Conservation (phyloP, 1,140 invertebrate genomes). For the Dryas iulia region DNA sequence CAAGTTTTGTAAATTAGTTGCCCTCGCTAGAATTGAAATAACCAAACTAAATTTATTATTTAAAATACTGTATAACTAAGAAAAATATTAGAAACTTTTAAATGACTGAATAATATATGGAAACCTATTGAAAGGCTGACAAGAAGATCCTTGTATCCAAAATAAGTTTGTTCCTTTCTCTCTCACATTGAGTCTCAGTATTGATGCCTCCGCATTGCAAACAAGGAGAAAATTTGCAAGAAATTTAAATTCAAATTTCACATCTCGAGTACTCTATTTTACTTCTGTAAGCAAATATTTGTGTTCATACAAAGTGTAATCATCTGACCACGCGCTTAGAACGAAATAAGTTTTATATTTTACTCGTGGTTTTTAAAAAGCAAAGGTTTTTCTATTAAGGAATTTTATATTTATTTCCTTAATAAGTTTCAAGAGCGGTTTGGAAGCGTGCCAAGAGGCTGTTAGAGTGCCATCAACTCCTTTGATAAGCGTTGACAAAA, state of each 20-base stretch:
- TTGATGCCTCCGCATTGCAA: not conserved
- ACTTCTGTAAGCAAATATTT: not conserved
- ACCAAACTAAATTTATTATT: too few species aligned
- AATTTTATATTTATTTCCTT: conserved; percentile 1
- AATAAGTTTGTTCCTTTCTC: not conserved
- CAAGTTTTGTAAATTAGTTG: too few species aligned
- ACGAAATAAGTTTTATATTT: too few species aligned
- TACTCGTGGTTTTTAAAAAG: not conserved
- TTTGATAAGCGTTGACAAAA: not conserved
- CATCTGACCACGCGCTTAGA: not conserved
- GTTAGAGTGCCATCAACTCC: conserved; percentile 1
- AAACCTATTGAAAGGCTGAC: too few species aligned
- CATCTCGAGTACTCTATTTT: not conserved
- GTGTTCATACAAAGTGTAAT: not conserved
- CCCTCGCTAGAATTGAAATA: too few species aligned
- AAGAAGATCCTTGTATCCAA: too few species aligned
- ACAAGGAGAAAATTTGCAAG: not conserved
- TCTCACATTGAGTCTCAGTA: not conserved
- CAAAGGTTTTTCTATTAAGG: not conserved
- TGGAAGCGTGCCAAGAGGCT: conserved; percentile 1
- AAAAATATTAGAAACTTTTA: too few species aligned
- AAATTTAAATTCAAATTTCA: not conserved
- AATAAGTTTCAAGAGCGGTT: not conserved
- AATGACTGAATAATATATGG: too few species aligned
- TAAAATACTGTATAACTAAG: too few species aligned